These are phyloP conservation scores for Drosophila aldrichi DNA, from an alignment of 2,888 invertebrate genomes.

Conservation along the genomic window DNA sequence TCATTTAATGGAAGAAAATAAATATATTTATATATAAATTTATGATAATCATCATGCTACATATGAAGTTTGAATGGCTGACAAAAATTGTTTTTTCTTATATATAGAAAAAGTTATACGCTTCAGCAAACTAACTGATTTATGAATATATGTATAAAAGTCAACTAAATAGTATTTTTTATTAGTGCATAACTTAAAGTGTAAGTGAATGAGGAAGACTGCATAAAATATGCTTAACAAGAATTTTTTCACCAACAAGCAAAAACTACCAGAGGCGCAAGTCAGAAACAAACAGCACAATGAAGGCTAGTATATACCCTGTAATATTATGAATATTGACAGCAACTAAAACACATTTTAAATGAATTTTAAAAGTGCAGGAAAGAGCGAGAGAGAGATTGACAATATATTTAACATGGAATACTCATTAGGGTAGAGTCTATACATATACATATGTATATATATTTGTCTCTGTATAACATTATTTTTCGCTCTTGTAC, in stretches of 20 bases:
- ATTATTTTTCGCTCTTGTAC: not conserved
- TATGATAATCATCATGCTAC: not conserved
- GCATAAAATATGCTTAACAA: conserved; percentile 52
- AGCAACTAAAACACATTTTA: not conserved
- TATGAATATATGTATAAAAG: conserved; percentile 20
- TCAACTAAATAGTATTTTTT: not conserved
- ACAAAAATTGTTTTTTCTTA: not conserved
- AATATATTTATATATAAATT: no score
- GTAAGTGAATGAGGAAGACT: conserved; percentile 42
- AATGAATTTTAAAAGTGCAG: not conserved
- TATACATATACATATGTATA: rapidly evolving
- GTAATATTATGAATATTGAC: not conserved
- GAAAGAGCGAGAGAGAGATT: not conserved
- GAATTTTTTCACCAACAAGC: conserved; percentile 33
- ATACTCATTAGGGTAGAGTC: not conserved
- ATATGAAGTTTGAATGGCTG: not conserved
- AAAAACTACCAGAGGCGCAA: conserved; percentile 15
- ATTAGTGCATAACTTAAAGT: conserved; percentile 25
- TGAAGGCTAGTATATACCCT: not conserved
- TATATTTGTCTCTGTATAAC: not conserved
- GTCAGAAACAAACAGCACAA: not conserved
- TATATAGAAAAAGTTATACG: not conserved
- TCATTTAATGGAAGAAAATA: no score
- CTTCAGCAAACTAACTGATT: not conserved
- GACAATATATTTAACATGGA: not conserved